These are phyloP conservation scores for Micrasema minimum DNA, from an alignment of 1,140 invertebrate species.

Conservation along the genomic window DNA sequence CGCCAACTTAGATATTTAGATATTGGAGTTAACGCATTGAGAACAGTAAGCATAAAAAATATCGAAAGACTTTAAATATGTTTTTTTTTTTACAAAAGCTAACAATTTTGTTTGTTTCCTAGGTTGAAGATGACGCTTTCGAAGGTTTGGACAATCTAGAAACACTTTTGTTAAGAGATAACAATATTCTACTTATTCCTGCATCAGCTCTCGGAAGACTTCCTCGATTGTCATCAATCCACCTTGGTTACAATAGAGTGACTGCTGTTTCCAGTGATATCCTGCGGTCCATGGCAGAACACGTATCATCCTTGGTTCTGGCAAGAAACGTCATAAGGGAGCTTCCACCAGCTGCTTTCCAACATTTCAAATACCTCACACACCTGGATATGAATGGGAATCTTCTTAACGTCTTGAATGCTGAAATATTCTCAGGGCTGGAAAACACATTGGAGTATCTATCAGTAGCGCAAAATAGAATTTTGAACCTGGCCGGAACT, in stretches of 20 bases:
- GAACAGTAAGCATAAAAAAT: slow-evolving; percentile 74
- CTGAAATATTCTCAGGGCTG: slow-evolving; percentile 79
- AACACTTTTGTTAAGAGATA: slow-evolving; percentile 85
- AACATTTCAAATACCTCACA: slow-evolving; percentile 79
- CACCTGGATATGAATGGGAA: slow-evolving; percentile 84
- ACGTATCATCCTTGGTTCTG: slow-evolving; percentile 74
- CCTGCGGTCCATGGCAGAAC: slow-evolving; percentile 72
- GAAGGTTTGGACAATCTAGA: slow-evolving; percentile 82
- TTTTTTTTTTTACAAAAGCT: background rate
- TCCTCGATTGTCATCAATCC: slow-evolving; percentile 77
- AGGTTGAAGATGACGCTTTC: slow-evolving; percentile 88
- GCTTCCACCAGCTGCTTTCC: slow-evolving; percentile 81
- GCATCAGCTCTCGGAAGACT: slow-evolving; percentile 80
- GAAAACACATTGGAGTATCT: slow-evolving; percentile 78
- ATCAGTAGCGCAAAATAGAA: slow-evolving; percentile 80
- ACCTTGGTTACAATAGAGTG: slow-evolving; percentile 88
- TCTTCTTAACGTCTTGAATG: slow-evolving; percentile 75
- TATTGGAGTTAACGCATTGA: slow-evolving; percentile 84
- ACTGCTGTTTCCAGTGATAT: slow-evolving; percentile 85
- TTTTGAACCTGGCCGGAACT: slow-evolving; percentile 73
- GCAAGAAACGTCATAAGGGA: slow-evolving; percentile 89
- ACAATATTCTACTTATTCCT: slow-evolving; percentile 87
- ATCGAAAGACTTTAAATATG: background rate
- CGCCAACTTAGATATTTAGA: slow-evolving; percentile 78
- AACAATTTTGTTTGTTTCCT: slow-evolving; percentile 55